phyloP scores from a whole-genome alignment of 1,140 invertebrate genomes.

The Caenorhabditis latens region DNA sequence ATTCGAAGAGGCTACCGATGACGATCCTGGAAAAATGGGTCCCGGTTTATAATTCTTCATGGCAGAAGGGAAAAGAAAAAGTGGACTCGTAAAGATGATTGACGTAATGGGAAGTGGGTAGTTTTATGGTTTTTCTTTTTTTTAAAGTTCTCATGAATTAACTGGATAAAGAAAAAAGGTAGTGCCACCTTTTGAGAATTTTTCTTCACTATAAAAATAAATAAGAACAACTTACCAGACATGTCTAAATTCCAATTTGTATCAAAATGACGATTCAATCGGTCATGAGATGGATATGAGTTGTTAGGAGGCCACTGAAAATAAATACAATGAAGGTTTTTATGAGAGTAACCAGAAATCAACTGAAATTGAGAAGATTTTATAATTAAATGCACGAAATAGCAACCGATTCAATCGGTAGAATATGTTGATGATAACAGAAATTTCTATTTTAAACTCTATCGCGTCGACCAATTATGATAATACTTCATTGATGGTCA shows the following conservation, averaged over 20 bases:
- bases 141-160: not conserved
- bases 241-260: slow-evolving; percentile 50
- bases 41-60: not conserved
- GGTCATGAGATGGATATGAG: slow-evolving; percentile 41
- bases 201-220: no score
- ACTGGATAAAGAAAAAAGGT: not conserved
- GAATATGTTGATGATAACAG: not conserved
- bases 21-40: slow-evolving; percentile 45
- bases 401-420: not conserved
- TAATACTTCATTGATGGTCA: not conserved
- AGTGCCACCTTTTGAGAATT: no score
- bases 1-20: slow-evolving; percentile 30
- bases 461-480: not conserved
- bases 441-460: not conserved
- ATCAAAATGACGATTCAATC: slow-evolving; percentile 37
- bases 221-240: slow-evolving; percentile 24
- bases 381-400: no score
- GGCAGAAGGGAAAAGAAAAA: not conserved
- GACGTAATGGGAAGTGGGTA: slow-evolving; percentile 22
- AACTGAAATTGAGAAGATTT: not conserved
- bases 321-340: not conserved
- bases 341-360: not conserved
- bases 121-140: not conserved
- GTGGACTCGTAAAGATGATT: slow-evolving; percentile 14
- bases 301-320: slow-evolving; percentile 34